Evolutionary conservation across 1,140 invertebrate genomes (phyloP).

Genomic region (Asbolus verrucosus): DNA sequence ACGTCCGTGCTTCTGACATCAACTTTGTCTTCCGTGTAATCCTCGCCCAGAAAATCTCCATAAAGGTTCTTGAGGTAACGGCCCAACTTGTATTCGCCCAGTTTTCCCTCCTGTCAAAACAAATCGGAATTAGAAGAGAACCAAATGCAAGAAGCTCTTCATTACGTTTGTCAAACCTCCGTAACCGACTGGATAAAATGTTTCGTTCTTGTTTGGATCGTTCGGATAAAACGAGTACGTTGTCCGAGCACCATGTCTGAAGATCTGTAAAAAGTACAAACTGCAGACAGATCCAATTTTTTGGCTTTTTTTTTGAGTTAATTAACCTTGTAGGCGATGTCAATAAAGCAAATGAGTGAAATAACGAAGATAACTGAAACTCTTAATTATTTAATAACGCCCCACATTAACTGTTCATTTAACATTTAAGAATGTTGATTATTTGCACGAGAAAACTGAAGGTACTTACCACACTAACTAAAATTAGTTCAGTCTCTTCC

Average conservation of each 20-base stretch:
- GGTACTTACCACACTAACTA: conserved; percentile 17
- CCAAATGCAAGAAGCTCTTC: not conserved
- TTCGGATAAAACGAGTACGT: conserved; percentile 66
- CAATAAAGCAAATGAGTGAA: too few relatives aligned
- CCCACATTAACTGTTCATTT: too few relatives aligned
- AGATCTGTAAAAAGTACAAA: conserved; percentile 63
- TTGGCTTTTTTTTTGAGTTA: too few relatives aligned
- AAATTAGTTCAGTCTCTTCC: not conserved
- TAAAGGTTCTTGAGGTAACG: conserved; percentile 62
- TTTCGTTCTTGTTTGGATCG: conserved; percentile 65
- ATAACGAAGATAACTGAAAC: too few relatives aligned
- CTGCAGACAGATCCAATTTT: too few relatives aligned
- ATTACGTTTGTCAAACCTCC: conserved; percentile 68
- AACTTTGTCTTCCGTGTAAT: conserved; percentile 65
- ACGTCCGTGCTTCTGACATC: conserved; percentile 60
- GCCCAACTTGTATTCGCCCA: conserved; percentile 63
- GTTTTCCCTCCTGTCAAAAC: conserved; percentile 63
- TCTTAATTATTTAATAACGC: too few relatives aligned
- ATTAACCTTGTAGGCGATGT: too few relatives aligned
- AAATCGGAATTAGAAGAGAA: not conserved
- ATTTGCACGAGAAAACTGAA: not conserved
- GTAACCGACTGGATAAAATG: conserved; percentile 64
- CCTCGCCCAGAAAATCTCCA: conserved; percentile 58
- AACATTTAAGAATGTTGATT: too few relatives aligned
- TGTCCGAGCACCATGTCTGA: conserved; percentile 66